Evolutionary conservation across 2,888 invertebrate species (phyloP).

Genomic region (Apodemia duryi): DNA sequence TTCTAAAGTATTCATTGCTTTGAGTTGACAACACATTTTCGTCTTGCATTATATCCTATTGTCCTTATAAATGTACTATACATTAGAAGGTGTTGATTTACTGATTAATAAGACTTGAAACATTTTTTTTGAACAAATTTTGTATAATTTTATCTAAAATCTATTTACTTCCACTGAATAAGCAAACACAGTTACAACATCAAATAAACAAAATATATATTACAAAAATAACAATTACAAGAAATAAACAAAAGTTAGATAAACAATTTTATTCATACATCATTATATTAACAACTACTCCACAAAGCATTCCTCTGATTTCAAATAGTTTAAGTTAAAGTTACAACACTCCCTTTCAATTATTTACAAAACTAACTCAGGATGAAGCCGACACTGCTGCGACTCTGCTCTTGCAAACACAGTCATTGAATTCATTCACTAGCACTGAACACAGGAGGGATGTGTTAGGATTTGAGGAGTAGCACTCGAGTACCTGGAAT

Average conservation of each 20-base stretch:
- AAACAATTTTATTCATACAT: constrained; percentile 73
- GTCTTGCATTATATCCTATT: too few species aligned
- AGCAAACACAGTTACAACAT: neutral
- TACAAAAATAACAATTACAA: constrained; percentile 28
- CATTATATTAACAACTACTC: constrained; percentile 61
- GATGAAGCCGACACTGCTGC: constrained; percentile 62
- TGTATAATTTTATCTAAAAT: neutral
- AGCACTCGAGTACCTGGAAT: constrained; percentile 69
- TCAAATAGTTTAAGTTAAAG: constrained; percentile 28
- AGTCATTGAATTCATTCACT: constrained; percentile 75
- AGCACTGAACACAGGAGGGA: constrained; percentile 68
- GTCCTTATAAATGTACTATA: too few species aligned
- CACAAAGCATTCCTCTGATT: constrained; percentile 44
- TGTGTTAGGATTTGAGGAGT: constrained; percentile 64
- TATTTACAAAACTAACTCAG: constrained; percentile 43
- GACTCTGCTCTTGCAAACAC: constrained; percentile 71
- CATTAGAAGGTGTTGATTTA: too few species aligned
- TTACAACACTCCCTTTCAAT: constrained; percentile 28
- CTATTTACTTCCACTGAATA: neutral
- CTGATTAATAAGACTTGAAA: too few species aligned
- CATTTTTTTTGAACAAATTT: too few species aligned
- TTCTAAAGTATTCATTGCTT: too few species aligned
- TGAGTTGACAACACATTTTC: too few species aligned
- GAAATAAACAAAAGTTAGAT: constrained; percentile 44
- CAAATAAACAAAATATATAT: neutral